Evolutionary conservation across 2,797 vertebrate genomes (phyloP), one percentile per base, ranked within the genome.

Genomic region (Scomberomorus guttatus): DNA sequence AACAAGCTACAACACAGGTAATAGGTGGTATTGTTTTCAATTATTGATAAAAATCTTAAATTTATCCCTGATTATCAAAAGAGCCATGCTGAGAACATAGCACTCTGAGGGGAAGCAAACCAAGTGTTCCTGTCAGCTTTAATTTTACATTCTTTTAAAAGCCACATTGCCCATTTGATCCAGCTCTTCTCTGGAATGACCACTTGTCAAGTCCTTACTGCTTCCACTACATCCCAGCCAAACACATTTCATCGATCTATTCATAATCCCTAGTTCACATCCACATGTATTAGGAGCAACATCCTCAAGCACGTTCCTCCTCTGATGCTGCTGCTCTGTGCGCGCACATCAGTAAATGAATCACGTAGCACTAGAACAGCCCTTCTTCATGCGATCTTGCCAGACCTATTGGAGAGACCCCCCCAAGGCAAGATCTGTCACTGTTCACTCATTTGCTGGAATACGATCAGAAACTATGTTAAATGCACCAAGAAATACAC

Each of bases 361-460:
- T 94, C 94, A 95, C 94, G 94, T 95, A 93, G 92, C 92, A 92
- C 91, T 92, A 90, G 93, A 94, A 94, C 94, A 94, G 92, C 91
- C 93, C 89, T 94, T 93, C 92, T 94, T 94, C 94, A 92, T 93
- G 93, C 93, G 92, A 95, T 94, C 92, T 93, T 89, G 84, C 91
- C 92, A 93, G 92, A 93, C 93, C 93, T 92, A 92, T 90, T 86
- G 92, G 92, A 93, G 89, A 87, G 91, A 65, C 54, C 82, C 80
- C 88, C 88, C 65, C 61, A 86, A 87, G 90, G 92, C 91, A 67
- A 87, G 89, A 93, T 93, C 94, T 95, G 94, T 94, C 94, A 94
- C 92, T 66, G 88, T 81, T 94, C 93, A 94, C 93, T 95, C 93
- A 93, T 94, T 92, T 90, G 92, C 90, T 90, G 89, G 89, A 90